Conservation (phyloP, 2,113 vertebrate genomes). For the Pyxicephalus adspersus region DNA sequence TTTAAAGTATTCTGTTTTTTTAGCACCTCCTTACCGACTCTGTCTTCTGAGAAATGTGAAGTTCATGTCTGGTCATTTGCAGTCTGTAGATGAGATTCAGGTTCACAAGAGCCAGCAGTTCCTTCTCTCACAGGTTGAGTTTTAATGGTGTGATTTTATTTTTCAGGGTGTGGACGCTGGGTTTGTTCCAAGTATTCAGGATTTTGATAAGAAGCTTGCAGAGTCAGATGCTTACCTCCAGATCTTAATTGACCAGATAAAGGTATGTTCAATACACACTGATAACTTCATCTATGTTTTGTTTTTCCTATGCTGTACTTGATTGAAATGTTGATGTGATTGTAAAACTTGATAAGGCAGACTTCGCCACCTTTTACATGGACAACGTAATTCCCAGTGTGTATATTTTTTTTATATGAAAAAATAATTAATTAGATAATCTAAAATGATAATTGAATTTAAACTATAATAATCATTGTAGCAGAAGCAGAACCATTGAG, state of each 20-base stretch:
- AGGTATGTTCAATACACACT: slow-evolving; percentile 74
- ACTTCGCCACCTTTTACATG: neutral
- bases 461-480: too few relatives aligned
- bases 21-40: neutral
- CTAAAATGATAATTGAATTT: too few relatives aligned
- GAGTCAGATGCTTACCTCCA: slow-evolving; percentile 98
- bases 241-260: slow-evolving; percentile 96
- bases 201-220: slow-evolving; percentile 97
- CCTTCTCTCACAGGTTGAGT: neutral
- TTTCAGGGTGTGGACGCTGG: slow-evolving; percentile 91
- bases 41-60: neutral
- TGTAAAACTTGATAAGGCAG: neutral
- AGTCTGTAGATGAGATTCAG: neutral
- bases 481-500: too few relatives aligned
- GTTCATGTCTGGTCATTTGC: neutral
- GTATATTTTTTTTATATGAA: neutral
- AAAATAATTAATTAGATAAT: too few relatives aligned
- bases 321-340: neutral
- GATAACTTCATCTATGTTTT: neutral
- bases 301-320: neutral
- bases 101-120: neutral
- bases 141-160: slow-evolving; percentile 48
- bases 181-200: slow-evolving; percentile 95
- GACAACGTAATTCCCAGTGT: neutral
- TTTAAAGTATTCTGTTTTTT: too few relatives aligned